Conservation (phyloP, 2,113 vertebrate species). For the Lampris incognitus region DNA sequence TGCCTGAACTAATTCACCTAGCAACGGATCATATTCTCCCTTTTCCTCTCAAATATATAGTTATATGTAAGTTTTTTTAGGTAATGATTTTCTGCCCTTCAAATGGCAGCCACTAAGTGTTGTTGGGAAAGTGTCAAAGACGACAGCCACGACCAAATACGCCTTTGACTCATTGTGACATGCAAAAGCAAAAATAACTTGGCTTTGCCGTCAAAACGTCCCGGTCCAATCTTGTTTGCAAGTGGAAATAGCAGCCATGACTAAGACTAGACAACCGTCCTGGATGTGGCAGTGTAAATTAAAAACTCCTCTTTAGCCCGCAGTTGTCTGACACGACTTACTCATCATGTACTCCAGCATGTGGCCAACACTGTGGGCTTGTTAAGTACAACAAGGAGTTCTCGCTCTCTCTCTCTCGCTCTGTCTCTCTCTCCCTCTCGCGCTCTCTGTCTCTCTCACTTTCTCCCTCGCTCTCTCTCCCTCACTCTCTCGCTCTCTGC, state of each 20-base stretch:
- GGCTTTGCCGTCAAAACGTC: conserved; percentile 55
- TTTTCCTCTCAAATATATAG: conserved; percentile 3
- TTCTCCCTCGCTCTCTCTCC: neutral
- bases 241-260: conserved; percentile 70
- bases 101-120: conserved; percentile 41
- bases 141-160: conserved; percentile 61
- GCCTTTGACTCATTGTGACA: conserved; percentile 42
- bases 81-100: neutral
- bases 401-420: conserved; percentile 14
- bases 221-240: conserved; percentile 55
- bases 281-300: conserved; percentile 69
- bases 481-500: conserved; percentile 32
- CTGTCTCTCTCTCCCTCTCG: conserved; percentile 4
- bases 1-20: conserved; percentile 54
- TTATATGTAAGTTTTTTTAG: conserved; percentile 2
- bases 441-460: conserved; percentile 38
- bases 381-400: conserved; percentile 65
- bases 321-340: conserved; percentile 72
- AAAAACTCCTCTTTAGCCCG: conserved; percentile 62
- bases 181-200: conserved; percentile 61
- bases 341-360: conserved; percentile 69
- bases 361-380: conserved; percentile 60
- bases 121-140: conserved; percentile 39
- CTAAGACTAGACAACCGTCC: conserved; percentile 63
- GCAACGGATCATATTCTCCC: conserved; percentile 33